Base-by-base conservation (phyloP, 2,797 vertebrate genomes). In the Myotis vivesi region DNA sequence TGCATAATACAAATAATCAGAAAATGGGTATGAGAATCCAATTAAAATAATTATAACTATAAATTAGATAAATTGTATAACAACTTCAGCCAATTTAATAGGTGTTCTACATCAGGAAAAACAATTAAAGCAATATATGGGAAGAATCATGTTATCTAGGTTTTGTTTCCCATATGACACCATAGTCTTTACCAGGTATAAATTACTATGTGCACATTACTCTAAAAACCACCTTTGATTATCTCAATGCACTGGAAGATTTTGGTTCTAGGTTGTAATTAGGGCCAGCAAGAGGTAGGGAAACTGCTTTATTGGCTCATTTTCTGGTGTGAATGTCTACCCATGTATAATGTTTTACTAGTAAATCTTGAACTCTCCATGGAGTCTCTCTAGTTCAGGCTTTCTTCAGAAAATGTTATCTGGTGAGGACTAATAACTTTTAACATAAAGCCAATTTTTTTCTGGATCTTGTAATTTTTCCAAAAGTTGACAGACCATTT, bases 251-350 rank as follows among this genome's bases (percentile, higher is more conserved):
- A 79, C 80, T 83, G 68, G 87, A 87, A 95, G 91, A 94, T 72
- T 71, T 96, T 91, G 73, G 49, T 81, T 98, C 57, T 89, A 97
- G 62, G 64, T 96, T 98, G 97, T 97, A 97, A 96, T 95, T 79
- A 94, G n/a, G 91, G 59, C 46, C 72, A 95, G 92, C 90, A 97
- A 97, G 44, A 96, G 55, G 94, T 75, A 81, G 97, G 57, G 91
- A 97, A 90, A 80, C n/a, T 92, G 92, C 96, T 97, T 97, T 97
- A 96, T 96, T 96, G 94, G 73, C 89, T 97, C 80, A 85, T 96
- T 97, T 87, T 94, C 75, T 95, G 23, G 19, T 66, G 33, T 94
- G 81, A 92, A 92, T 87, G 30, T 95, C 97, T 92, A 96, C 80
- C 94, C 0, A 3, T 69, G 36, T 92, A 55, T 46, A 28, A 88